Percentiles rank a stretch among this genome's conserved stretches.
phyloP scores from a whole-genome alignment of 2,888 invertebrate species.

The Drosophila hawaiiensis region DNA sequence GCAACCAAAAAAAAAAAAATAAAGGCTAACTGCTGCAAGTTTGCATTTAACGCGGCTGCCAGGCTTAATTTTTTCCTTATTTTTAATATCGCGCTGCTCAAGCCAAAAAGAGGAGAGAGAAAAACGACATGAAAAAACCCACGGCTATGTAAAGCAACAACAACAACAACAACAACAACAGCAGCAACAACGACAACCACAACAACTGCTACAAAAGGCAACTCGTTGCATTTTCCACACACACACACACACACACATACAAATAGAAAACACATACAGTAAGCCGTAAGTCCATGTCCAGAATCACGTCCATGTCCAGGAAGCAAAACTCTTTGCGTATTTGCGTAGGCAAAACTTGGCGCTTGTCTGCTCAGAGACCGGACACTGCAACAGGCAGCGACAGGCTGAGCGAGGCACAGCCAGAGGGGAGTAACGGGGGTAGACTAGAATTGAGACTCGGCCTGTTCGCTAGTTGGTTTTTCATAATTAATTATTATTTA shows the following conservation, averaged over 20 bases:
- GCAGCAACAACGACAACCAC: conserved; percentile 16
- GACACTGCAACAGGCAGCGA: conserved; percentile 8
- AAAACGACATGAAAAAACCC: conserved; percentile 65
- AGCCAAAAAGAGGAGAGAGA: conserved; percentile 42
- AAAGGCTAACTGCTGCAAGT: conserved; percentile 73
- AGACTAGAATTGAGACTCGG: conserved; percentile 43
- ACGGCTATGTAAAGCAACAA: conserved; percentile 71
- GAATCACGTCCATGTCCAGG: conserved; percentile 69
- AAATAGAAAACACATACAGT: conserved; percentile 8
- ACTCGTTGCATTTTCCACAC: conserved; percentile 45
- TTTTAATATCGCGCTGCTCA: conserved; percentile 71
- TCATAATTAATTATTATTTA: conserved; percentile 80
- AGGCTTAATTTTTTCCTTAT: conserved; percentile 76
- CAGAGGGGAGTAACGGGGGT: background rate
- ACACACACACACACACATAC: conserved; percentile 14
- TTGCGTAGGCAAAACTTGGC: conserved; percentile 81
- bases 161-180: conserved; percentile 14
- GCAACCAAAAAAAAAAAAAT: conserved; percentile 39
- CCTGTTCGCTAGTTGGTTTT: conserved; percentile 52
- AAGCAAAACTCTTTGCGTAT: conserved; percentile 72
- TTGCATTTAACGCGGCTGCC: conserved; percentile 82
- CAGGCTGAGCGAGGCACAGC: background rate
- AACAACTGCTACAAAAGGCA: conserved; percentile 38
- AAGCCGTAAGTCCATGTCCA: conserved; percentile 51
- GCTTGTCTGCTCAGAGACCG: conserved; percentile 51